A percentile compares a stretch with the other conserved stretches of the same genome.
These are phyloP conservation scores for Papilio polyxenes DNA, from an alignment of 1,140 invertebrate species.

Conservation along the genomic window DNA sequence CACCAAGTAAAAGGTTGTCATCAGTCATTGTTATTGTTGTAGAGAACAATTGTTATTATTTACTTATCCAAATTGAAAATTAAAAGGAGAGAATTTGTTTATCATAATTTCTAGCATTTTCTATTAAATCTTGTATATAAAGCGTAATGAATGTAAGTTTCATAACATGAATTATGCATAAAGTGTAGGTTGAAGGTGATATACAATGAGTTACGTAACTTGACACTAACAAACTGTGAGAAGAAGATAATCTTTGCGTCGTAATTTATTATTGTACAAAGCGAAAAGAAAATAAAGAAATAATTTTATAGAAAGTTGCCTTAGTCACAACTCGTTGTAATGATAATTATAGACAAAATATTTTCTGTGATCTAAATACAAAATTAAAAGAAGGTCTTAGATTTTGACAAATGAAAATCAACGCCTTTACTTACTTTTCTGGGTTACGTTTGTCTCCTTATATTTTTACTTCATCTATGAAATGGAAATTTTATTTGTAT, in stretches of 20 bases:
- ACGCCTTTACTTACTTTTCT: not conserved
- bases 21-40: no score
- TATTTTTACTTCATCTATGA: not conserved
- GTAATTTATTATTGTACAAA: not conserved
- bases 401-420: no score
- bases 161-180: not conserved
- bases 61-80: no score
- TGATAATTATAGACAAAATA: not conserved
- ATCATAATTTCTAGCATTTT: no score
- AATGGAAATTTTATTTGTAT: conserved; percentile 7
- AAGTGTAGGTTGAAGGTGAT: not conserved
- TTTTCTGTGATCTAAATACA: no score
- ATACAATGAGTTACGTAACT: conserved; percentile 2
- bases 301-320: not conserved
- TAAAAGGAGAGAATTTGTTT: no score
- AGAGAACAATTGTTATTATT: no score
- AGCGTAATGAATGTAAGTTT: not conserved
- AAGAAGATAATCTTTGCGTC: conserved; percentile 8
- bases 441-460: not conserved
- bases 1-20: no score
- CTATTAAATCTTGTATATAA: not conserved
- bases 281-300: not conserved
- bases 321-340: not conserved
- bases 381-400: no score
- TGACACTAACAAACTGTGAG: not conserved